Conservation (phyloP, 2,888 invertebrate genomes). For the Cataglyphis albicans region DNA sequence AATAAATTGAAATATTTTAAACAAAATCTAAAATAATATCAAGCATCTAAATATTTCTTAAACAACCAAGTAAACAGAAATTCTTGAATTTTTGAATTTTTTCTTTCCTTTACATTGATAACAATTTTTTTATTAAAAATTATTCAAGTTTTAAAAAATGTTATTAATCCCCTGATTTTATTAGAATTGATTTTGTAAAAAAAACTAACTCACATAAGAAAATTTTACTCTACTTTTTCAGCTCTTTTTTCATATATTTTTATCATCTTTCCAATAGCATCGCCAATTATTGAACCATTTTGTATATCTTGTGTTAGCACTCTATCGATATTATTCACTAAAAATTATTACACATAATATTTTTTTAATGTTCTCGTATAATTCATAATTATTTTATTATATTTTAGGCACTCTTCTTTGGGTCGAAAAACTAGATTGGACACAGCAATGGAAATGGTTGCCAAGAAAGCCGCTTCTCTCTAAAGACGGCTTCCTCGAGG, state of each 20-base stretch:
- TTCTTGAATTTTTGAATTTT: too few species aligned
- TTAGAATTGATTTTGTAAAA: too few species aligned
- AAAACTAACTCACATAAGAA: background rate
- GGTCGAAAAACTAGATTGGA: constrained; percentile 91
- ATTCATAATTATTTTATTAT: background rate
- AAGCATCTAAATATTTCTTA: too few species aligned
- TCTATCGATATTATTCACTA: background rate
- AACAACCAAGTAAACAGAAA: too few species aligned
- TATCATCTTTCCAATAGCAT: background rate
- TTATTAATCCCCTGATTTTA: too few species aligned
- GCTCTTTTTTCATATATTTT: background rate
- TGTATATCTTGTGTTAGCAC: background rate
- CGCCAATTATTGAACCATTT: background rate
- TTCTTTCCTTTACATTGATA: too few species aligned
- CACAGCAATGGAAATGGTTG: constrained; percentile 88
- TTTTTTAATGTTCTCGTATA: background rate
- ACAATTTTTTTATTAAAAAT: too few species aligned
- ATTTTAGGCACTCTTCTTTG: constrained; percentile 90
- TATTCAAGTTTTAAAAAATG: too few species aligned
- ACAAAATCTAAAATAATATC: too few species aligned
- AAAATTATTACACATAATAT: background rate
- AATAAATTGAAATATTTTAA: too few species aligned
- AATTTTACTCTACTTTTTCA: background rate
- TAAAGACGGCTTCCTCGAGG: constrained; percentile 88
- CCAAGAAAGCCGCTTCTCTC: constrained; percentile 88